A percentile compares a stretch with the other conserved stretches of the same genome.
phyloP scores from a whole-genome alignment of 35 echinoderm and acorn worm species.

The Strongylocentrotus purpuratus region DNA sequence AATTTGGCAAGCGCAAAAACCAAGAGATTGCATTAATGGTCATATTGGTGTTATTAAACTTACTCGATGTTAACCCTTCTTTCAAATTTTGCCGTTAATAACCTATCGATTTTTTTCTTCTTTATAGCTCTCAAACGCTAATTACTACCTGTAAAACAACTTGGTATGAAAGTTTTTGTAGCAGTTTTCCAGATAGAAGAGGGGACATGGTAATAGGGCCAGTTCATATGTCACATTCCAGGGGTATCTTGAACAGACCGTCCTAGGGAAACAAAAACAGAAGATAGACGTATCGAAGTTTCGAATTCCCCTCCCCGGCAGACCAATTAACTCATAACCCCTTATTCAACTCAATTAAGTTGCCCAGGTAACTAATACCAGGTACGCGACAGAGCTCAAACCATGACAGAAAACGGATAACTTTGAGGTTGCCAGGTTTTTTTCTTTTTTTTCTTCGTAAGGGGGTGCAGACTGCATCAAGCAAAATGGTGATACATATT shows the following conservation, averaged over 20 bases:
- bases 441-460: no score
- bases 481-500: background rate
- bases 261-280: background rate
- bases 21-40: no score
- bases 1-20: no score
- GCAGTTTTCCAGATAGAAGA: background rate
- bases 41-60: no score
- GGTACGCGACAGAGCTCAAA: background rate
- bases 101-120: no score
- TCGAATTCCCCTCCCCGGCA: background rate
- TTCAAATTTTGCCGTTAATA: no score
- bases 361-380: background rate
- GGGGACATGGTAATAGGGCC: background rate
- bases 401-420: background rate
- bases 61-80: no score
- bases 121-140: background rate
- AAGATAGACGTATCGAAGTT: background rate
- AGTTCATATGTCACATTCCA: background rate
- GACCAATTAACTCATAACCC: background rate
- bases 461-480: no score
- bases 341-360: constrained; percentile 12
- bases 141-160: background rate
- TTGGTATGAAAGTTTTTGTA: background rate
- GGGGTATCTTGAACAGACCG: background rate
- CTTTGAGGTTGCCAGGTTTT: background rate